phyloP scores from a whole-genome alignment of 2,888 invertebrate species.

The Eupithecia tripunctaria region DNA sequence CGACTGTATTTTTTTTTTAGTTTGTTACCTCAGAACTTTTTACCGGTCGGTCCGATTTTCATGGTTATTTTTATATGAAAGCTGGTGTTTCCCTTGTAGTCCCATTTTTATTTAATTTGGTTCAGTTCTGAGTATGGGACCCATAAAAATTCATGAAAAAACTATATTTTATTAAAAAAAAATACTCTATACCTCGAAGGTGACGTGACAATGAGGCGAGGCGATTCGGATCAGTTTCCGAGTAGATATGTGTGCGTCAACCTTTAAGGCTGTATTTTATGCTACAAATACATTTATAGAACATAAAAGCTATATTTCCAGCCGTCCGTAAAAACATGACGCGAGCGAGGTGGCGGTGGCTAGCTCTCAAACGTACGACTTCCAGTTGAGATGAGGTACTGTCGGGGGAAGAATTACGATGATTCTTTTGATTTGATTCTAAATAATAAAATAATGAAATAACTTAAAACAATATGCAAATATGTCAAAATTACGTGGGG shows the following conservation, averaged over 20 bases:
- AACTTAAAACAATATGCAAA: no score
- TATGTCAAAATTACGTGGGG: not conserved
- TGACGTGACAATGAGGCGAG: not conserved
- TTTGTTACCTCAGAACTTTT: no score
- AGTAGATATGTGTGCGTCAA: not conserved
- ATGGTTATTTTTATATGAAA: no score
- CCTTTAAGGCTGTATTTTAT: not conserved
- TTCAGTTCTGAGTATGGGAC: no score
- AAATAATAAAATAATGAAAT: no score
- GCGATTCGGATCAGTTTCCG: not conserved
- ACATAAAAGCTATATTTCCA: constrained; percentile 4
- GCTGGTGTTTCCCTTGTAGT: no score
- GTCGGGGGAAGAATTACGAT: not conserved
- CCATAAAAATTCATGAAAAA: no score
- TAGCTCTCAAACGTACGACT: constrained; percentile 20
- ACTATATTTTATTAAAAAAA: no score
- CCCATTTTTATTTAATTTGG: no score
- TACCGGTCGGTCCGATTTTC: no score
- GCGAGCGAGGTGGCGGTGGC: not conserved
- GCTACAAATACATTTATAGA: not conserved
- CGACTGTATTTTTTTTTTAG: no score
- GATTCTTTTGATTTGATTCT: not conserved
- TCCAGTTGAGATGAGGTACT: constrained; percentile 26
- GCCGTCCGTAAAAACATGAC: constrained; percentile 1
- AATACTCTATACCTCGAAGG: no score